Base-by-base conservation (phyloP, 2,888 invertebrate species). In the Idaea aversata region DNA sequence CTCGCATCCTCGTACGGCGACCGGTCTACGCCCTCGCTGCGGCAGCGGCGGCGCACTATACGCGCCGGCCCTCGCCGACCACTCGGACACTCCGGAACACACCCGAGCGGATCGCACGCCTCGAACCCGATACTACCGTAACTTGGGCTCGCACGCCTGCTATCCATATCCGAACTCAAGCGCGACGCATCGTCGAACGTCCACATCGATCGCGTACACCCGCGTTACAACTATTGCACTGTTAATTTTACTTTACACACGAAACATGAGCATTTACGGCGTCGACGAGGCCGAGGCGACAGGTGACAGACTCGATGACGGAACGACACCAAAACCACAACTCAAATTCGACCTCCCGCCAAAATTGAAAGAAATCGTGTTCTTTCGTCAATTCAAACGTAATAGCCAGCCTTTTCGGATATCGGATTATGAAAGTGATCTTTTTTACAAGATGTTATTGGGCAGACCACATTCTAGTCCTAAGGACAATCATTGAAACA, bases 1-100 rank as follows among this genome's bases (percentile, higher is more conserved):
- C 88, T 86, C 72, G 78, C 90, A 90, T 92, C 89, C 84, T 93
- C 93, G 77, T 88, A 93, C 62, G 93, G 91, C 72, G 93, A 92
- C 63, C 91, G 86, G 72, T 93, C 93, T 61, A 93, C 81, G 63
- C 93, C 92, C 76, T 93, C 93, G 77, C 93, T 93, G 75, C 91
- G 91, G 78, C 93, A 93, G 73, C 93, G 89, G 65, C 93, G 90
- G 73, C 93, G 88, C 75, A 91, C 75, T 70, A 92, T 88, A 60
- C 90, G 87, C 67, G 91, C 92, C 74, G 91, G 87, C 70, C 84
- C 86, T 65, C 87, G 82, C 68, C 84, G 84, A 66, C 88, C 82
- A 68, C 84, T 84, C 66, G 88, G 81, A 84, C 88, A 88, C 85
- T 90, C 88, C 75, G 91, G 81, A 72, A 90, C 89, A 62, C 88